phyloP scores from a whole-genome alignment of 2,113 vertebrate genomes.

The Oxygymnocypris stewartii region DNA sequence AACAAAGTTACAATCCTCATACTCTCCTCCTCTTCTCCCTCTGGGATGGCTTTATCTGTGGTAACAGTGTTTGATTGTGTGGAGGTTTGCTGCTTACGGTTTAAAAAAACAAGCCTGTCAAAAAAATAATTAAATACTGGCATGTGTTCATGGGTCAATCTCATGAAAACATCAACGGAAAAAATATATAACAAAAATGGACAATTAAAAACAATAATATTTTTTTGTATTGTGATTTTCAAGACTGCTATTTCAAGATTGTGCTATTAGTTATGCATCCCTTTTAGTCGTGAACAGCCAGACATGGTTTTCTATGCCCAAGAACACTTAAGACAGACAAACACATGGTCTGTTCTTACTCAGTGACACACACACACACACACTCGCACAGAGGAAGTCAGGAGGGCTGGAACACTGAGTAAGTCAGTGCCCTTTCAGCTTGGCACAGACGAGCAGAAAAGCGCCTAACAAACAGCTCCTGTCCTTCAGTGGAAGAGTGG shows the following conservation, averaged over 20 bases:
- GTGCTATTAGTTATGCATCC: background rate
- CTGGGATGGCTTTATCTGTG: slow-evolving; percentile 1
- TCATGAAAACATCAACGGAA: background rate
- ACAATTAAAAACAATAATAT: background rate
- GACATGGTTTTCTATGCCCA: slow-evolving; percentile 12
- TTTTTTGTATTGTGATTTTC: background rate
- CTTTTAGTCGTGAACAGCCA: slow-evolving; percentile 9
- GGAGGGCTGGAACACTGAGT: slow-evolving; percentile 32
- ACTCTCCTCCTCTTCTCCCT: slow-evolving; percentile 6
- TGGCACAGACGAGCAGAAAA: slow-evolving; percentile 5
- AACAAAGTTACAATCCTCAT: slow-evolving; percentile 25
- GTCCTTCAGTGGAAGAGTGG: background rate
- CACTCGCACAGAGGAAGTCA: slow-evolving; percentile 37
- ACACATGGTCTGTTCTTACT: slow-evolving; percentile 48
- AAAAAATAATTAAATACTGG: too few species aligned
- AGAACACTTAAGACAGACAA: slow-evolving; percentile 43
- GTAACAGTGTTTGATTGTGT: slow-evolving; percentile 8
- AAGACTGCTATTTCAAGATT: background rate
- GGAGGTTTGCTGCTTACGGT: slow-evolving; percentile 22
- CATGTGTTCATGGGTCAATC: background rate
- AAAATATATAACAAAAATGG: background rate
- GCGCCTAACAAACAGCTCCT: slow-evolving; percentile 15
- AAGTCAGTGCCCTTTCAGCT: slow-evolving; percentile 12
- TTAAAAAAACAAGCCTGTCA: background rate
- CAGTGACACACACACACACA: slow-evolving; percentile 21